Evolutionary conservation across 2,113 vertebrate species (phyloP).

Genomic region (Silurus asotus): DNA sequence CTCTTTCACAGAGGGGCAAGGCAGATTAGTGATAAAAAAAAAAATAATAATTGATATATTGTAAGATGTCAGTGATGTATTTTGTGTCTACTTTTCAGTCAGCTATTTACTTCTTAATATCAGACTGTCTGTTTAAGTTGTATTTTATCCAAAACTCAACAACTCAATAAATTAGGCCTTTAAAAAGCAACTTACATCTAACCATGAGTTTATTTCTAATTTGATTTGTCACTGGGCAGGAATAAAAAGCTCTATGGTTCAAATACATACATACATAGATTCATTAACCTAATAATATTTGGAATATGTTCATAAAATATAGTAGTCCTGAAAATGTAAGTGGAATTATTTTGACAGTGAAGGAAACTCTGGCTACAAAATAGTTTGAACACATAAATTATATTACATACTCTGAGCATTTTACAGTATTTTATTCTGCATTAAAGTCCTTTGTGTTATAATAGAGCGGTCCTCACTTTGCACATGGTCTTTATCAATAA

Average conservation of each 20-base stretch:
- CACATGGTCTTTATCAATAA: background rate
- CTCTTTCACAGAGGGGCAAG: slow-evolving; percentile 8
- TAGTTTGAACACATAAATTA: background rate
- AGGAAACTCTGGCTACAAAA: background rate
- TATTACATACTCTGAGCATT: background rate
- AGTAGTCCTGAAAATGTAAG: background rate
- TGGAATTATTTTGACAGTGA: background rate
- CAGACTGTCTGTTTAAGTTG: background rate
- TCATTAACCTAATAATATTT: background rate
- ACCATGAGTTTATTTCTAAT: background rate
- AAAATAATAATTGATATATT: background rate
- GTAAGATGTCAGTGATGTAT: slow-evolving; percentile 10
- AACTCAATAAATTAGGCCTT: background rate
- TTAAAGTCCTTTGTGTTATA: background rate
- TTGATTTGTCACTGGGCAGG: background rate
- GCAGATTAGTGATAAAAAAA: background rate
- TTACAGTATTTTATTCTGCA: background rate
- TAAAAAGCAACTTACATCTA: background rate
- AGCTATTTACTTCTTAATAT: background rate
- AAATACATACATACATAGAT: background rate
- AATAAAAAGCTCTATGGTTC: background rate
- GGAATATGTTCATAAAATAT: background rate
- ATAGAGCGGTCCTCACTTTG: background rate
- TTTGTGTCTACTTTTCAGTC: background rate
- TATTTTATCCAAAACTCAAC: background rate